Conservation (phyloP, 1,140 invertebrate genomes). For the Achatina immaculata region DNA sequence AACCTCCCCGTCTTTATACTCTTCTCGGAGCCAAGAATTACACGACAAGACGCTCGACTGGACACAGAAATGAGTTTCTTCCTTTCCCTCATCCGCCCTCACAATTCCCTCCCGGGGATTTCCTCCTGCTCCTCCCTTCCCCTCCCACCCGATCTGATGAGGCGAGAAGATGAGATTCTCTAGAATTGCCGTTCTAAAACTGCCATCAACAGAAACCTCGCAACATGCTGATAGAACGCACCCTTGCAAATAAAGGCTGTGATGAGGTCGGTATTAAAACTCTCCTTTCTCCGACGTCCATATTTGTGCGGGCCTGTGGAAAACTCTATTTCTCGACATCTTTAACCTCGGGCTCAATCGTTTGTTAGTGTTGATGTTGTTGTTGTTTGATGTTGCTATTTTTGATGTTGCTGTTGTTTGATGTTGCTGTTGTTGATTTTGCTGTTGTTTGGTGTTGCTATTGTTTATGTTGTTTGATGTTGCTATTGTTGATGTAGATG, state of each 20-base stretch:
- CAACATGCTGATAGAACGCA: background rate
- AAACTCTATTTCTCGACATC: too few relatives aligned
- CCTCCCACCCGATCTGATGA: background rate
- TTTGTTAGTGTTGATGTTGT: too few relatives aligned
- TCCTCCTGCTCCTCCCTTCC: background rate
- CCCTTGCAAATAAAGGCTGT: background rate
- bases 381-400: too few relatives aligned
- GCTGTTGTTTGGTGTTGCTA: too few relatives aligned
- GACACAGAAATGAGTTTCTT: conserved; percentile 10
- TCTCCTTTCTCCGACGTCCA: too few relatives aligned
- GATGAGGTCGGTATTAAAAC: background rate
- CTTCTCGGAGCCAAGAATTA: background rate
- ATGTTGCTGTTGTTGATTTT: too few relatives aligned
- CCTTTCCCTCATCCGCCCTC: too few relatives aligned
- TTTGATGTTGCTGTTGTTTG: too few relatives aligned
- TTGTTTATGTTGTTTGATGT: too few relatives aligned
- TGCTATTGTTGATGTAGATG: too few relatives aligned
- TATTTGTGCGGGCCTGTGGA: too few relatives aligned
- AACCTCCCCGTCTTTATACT: background rate
- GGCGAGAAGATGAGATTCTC: background rate
- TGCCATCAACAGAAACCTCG: background rate
- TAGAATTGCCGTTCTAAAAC: background rate
- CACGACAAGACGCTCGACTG: background rate
- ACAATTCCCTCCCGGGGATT: background rate
- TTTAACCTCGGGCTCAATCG: too few relatives aligned